Evolutionary conservation across 2,113 vertebrate genomes (phyloP), one percentile per base, ranked within the genome.

Genomic region (Ctenomys sociabilis): DNA sequence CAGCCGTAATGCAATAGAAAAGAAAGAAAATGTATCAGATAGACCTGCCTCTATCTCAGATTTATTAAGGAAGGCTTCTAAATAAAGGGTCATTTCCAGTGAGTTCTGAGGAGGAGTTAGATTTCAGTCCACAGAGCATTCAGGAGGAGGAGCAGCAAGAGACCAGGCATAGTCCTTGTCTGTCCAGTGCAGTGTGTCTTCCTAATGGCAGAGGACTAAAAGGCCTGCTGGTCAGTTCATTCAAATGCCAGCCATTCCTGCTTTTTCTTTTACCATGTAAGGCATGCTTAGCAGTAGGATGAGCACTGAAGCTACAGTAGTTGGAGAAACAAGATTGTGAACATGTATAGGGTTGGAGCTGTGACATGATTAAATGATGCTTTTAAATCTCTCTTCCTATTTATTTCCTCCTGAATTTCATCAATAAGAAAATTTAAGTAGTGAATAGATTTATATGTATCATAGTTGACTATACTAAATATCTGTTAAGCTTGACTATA

Each of bases 291-390:
- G 1, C 22, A 52, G 19, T 45, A 52, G 7, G 2, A 1, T 37
- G 32, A 81, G 28, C 10, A 45, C 43, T 57, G 24, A 78, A 78
- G 89, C 40, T 81, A 80, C 17, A 72, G n/a, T 12, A 45, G 64
- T 54, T 80, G 45, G 7, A 52, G 43, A 92, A 45, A 80, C 4
- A 83, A 13, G 30, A 45, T 57, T 91, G 2, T 61, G 37, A 70
- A 13, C 11, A 35, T 17, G 7, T 37, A 8, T 45, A 5, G 8
- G 1, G 6, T 64, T 59, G 12, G 1, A 1, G 10, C 40, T 61
- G 17, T 13, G 32, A 4, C 32, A 64, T 19, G 12, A 40, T 82
- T 68, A 70, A 90, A 83, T 10, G 49, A 45, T 49, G 19, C 10
- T n/a, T 94, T 86, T 78, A 49, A 45, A 49, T 19, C 13, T 78